Evolutionary conservation across 2,797 vertebrate genomes (phyloP), one percentile per base, ranked within the genome.

Genomic region (Eospalax fontanierii): DNA sequence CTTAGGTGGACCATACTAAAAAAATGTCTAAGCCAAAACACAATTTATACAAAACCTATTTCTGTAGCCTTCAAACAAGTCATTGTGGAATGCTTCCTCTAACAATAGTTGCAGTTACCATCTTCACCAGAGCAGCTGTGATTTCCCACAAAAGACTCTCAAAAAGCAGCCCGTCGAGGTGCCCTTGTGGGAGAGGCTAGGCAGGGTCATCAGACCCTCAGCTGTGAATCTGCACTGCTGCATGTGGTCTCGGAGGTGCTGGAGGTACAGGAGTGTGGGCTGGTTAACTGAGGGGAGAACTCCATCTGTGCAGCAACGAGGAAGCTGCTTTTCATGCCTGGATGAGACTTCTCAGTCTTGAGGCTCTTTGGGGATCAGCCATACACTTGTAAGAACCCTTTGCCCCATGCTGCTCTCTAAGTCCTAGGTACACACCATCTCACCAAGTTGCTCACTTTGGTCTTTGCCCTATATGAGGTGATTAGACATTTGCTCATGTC

Each of bases 41-140:
- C 95, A 71, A 1, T 80, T 63, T 35, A 12, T 38, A 78, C 9
- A 91, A 24, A 16, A 46, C 14, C 50, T 15, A 15, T 30, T 96
- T 91, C 80, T 89, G 22, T 65, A 66, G 11, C 8, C 16, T 93
- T 89, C 76, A 59, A 5, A 54, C 40, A 81, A 94, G 57, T 22
- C 22, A 18, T 54, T 85, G 46, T 57, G 83, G 83, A 21, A 71
- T 14, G 14, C 9, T 38, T 71, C 9, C 83, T n/a, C 9, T 71
- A 28, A 57, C 4, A 9, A 57, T 26, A 26, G 3, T 18, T 22
- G n/a, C 68, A n/a, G 4, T 70, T 21, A 7, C 6, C 24, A 40
- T 71, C 46, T 71, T 71, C 46, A 86, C 38, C 66, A 57, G 24
- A 86, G 46, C 4, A 14, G 16, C 50, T 71, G 4, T 30, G 68